phyloP scores from a whole-genome alignment of 2,797 vertebrate genomes.

The Neosilurus hyrtlii region DNA sequence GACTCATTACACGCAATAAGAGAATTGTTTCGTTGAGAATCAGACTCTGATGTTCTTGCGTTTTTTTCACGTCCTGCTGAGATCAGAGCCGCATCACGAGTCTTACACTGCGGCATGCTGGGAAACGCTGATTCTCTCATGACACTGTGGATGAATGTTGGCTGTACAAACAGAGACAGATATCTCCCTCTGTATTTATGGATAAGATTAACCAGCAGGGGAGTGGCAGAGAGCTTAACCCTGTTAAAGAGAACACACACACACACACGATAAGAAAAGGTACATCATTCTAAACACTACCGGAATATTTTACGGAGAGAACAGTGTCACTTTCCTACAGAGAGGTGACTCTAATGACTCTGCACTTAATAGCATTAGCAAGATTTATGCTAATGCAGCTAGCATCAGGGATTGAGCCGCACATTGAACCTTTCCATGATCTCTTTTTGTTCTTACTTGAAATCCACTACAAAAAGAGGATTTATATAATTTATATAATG shows the following conservation, averaged over 20 bases:
- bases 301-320: too few relatives aligned
- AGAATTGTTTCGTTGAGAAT: slow-evolving; percentile 18
- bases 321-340: neutral
- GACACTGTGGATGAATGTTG: neutral
- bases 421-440: neutral
- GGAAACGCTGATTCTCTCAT: slow-evolving; percentile 11
- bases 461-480: neutral
- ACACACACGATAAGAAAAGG: neutral
- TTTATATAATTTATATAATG: too few relatives aligned
- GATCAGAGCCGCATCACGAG: neutral
- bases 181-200: neutral
- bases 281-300: neutral
- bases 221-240: slow-evolving; percentile 26
- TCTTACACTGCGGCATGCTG: neutral
- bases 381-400: neutral
- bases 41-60: slow-evolving; percentile 14
- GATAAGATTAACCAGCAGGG: slow-evolving; percentile 24
- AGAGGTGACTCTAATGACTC: neutral
- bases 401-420: neutral
- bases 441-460: neutral
- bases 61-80: neutral
- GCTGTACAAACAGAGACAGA: neutral
- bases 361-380: neutral
- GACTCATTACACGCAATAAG: slow-evolving; percentile 3
- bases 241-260: slow-evolving; percentile 27